phyloP scores from a whole-genome alignment of 2,113 vertebrate species.

The Mugil cephalus region DNA sequence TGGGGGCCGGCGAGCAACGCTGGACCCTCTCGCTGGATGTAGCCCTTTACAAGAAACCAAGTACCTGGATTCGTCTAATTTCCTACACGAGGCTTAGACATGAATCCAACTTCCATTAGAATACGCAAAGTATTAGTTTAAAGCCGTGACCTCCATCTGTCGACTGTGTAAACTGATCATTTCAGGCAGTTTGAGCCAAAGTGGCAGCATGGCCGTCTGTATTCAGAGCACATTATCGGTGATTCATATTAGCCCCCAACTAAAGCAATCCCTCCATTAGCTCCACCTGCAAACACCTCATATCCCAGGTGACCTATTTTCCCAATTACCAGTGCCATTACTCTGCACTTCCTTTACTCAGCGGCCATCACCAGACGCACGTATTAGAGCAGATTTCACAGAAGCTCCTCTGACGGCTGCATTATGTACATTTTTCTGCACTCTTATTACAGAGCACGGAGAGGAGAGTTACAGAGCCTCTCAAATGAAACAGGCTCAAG shows the following conservation, averaged over 20 bases:
- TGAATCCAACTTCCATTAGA: conserved; percentile 84
- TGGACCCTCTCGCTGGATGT: conserved; percentile 68
- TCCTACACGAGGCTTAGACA: conserved; percentile 84
- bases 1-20: conserved; percentile 64
- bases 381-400: conserved; percentile 61
- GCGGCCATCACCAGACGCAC: conserved; percentile 61
- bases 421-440: conserved; percentile 75
- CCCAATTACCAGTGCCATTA: conserved; percentile 82
- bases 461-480: conserved; percentile 77
- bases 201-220: conserved; percentile 86
- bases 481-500: conserved; percentile 74
- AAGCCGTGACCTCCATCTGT: conserved; percentile 72
- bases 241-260: conserved; percentile 80
- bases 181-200: conserved; percentile 88
- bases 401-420: conserved; percentile 61
- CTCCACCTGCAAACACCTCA: conserved; percentile 80
- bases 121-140: conserved; percentile 62
- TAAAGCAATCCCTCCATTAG: conserved; percentile 77
- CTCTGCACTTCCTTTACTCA: conserved; percentile 69
- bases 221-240: conserved; percentile 81
- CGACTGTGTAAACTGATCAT: conserved; percentile 82
- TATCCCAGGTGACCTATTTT: conserved; percentile 80
- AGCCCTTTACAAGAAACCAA: conserved; percentile 84
- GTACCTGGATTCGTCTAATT: conserved; percentile 79
- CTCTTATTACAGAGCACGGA: conserved; percentile 69